phyloP scores from a whole-genome alignment of 2,888 invertebrate species.

The Rhyacophila evoluta region DNA sequence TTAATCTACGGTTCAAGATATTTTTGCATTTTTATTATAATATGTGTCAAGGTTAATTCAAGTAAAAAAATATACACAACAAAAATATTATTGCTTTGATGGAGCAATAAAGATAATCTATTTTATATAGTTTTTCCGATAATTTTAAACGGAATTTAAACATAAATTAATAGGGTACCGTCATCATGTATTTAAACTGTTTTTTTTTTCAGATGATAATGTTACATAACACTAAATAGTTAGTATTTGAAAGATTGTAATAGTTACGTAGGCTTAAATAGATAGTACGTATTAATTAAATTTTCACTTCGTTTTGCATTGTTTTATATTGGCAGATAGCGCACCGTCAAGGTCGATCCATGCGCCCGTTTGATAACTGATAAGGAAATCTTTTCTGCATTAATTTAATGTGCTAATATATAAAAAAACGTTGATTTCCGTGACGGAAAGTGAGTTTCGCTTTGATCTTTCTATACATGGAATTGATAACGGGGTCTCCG shows the following conservation, averaged over 20 bases:
- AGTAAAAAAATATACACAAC: too few relatives aligned
- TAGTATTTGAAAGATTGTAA: too few relatives aligned
- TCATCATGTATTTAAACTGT: background rate
- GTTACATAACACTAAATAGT: background rate
- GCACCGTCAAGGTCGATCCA: background rate
- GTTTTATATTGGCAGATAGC: background rate
- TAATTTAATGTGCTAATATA: background rate
- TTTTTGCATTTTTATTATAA: too few relatives aligned
- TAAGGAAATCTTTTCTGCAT: background rate
- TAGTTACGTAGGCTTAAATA: too few relatives aligned
- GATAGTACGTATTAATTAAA: too few relatives aligned
- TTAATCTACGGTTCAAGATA: too few relatives aligned
- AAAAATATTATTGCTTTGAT: too few relatives aligned
- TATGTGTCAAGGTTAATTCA: background rate
- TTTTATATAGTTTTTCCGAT: too few relatives aligned
- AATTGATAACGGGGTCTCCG: background rate
- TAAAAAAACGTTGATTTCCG: background rate
- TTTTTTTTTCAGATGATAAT: background rate
- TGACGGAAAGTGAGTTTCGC: background rate
- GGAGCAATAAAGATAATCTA: background rate
- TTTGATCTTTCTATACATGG: background rate
- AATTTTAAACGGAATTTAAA: too few relatives aligned
- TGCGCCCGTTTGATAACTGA: conserved; percentile 6
- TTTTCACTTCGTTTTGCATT: background rate
- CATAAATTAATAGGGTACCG: too few relatives aligned